phyloP scores from a whole-genome alignment of 53 echinoderm and acorn worm genomes.

The Mesocentrotus franciscanus region DNA sequence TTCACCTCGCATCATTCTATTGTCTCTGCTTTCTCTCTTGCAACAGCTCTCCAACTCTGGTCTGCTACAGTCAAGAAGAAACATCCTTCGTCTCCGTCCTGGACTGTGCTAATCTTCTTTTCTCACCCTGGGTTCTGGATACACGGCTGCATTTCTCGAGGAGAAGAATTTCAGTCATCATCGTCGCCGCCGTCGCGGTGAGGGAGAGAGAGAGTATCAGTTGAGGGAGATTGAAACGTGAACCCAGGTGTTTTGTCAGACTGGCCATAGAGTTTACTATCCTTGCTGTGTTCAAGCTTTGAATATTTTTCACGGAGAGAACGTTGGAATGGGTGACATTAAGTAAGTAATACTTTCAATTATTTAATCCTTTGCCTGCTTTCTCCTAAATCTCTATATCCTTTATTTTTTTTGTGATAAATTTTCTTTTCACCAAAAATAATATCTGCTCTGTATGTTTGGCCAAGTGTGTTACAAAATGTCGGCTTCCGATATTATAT shows the following conservation, averaged over 20 bases:
- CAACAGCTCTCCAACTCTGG: not conserved
- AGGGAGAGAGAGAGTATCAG: not conserved
- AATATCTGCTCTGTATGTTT: no score
- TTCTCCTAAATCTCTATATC: no score
- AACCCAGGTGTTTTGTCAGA: not conserved
- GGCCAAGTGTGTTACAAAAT: no score
- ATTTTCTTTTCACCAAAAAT: no score
- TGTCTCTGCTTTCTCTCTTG: not conserved
- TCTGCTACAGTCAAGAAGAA: not conserved
- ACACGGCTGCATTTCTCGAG: not conserved
- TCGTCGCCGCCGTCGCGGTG: not conserved
- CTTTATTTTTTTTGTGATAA: no score
- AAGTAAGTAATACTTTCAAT: slow-evolving; percentile 17
- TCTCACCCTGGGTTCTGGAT: not conserved
- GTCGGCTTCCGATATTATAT: no score
- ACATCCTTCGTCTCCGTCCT: not conserved
- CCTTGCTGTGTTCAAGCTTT: not conserved
- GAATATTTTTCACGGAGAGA: not conserved
- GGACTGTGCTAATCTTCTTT: not conserved
- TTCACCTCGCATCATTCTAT: not conserved
- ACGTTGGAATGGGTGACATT: slow-evolving; percentile 48
- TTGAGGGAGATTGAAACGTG: slow-evolving; percentile 2
- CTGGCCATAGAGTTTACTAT: not conserved
- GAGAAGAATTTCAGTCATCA: slow-evolving; percentile 3
- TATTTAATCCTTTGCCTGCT: not conserved